A percentile compares a stretch with the other conserved stretches of the same genome.
Conservation (phyloP, 2,797 vertebrate genomes). For the Scomberomorus guttatus region DNA sequence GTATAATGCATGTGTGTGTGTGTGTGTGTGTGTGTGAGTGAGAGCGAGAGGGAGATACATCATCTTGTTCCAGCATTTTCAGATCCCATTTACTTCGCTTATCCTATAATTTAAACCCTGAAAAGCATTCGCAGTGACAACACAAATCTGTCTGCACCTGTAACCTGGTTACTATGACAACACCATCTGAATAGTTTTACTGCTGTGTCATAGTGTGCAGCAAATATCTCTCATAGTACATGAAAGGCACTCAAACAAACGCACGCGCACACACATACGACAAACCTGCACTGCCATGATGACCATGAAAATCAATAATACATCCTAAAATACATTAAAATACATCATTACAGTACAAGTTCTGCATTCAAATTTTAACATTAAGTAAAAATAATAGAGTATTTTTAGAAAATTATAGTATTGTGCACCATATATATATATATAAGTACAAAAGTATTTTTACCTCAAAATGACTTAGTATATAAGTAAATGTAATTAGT, state of each 20-base stretch:
- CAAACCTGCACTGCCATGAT: neutral
- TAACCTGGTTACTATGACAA: constrained; percentile 66
- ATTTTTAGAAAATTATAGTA: neutral
- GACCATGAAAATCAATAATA: neutral
- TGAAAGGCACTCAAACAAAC: constrained; percentile 8
- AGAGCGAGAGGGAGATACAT: constrained; percentile 13
- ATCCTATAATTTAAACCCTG: constrained; percentile 41
- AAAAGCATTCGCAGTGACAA: constrained; percentile 34
- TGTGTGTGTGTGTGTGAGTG: neutral
- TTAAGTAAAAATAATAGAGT: neutral
- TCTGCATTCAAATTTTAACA: neutral
- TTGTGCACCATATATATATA: no score
- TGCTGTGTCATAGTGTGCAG: constrained; percentile 47
- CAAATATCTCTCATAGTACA: constrained; percentile 18
- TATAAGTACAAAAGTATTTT: neutral
- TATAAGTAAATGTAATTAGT: constrained; percentile 3
- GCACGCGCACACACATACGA: no score
- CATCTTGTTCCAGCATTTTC: constrained; percentile 32
- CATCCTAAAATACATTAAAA: neutral
- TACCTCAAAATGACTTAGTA: neutral
- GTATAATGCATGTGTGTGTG: constrained; percentile 3
- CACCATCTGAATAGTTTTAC: constrained; percentile 46
- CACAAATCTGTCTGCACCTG: constrained; percentile 63
- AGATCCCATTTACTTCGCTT: constrained; percentile 35
- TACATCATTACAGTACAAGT: neutral